phyloP scores from a whole-genome alignment of 2,888 invertebrate genomes.

The Escarpia spicata region DNA sequence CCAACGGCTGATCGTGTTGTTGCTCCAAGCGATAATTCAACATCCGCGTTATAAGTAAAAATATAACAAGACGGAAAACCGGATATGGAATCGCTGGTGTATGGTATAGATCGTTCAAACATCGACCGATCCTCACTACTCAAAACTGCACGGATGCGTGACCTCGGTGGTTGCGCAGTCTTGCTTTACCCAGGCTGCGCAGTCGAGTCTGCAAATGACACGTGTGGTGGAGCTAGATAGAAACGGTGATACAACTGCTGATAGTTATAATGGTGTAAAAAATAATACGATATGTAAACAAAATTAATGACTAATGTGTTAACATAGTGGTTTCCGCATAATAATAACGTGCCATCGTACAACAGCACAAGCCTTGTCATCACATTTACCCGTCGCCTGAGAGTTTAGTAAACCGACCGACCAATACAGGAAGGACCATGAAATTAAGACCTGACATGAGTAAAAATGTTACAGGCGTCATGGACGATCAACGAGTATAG shows the following conservation, averaged over 20 bases:
- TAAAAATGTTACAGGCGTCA: background rate
- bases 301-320: background rate
- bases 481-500: background rate
- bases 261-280: too few species aligned
- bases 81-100: background rate
- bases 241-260: background rate
- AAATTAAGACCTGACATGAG: background rate
- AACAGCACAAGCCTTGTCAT: background rate
- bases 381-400: background rate
- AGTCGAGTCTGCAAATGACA: background rate
- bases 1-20: background rate
- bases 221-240: background rate
- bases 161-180: background rate
- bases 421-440: background rate
- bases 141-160: background rate
- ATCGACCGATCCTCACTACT: background rate
- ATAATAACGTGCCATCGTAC: background rate
- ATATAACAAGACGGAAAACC: background rate
- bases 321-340: background rate
- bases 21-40: background rate
- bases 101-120: background rate
- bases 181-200: background rate
- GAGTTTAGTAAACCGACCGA: background rate
- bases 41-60: constrained; percentile 3
- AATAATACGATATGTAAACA: background rate